Evolutionary conservation across 2,113 vertebrate genomes (phyloP).

Genomic region (Mirza zaza): DNA sequence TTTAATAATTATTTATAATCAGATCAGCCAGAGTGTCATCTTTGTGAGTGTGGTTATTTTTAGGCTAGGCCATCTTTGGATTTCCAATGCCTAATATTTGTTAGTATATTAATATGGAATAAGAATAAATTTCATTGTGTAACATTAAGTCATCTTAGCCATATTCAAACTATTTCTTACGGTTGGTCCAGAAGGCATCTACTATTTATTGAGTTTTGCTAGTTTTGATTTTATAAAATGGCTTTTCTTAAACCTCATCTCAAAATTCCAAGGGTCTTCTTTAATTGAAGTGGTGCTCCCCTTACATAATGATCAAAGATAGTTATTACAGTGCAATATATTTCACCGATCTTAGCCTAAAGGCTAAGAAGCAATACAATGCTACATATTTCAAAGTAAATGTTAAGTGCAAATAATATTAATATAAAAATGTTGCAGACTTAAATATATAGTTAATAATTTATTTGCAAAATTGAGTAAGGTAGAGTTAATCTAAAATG

Average conservation of each 20-base stretch:
- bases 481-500: background rate
- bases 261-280: background rate
- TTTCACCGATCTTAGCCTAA: background rate
- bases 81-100: background rate
- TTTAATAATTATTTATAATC: background rate
- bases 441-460: background rate
- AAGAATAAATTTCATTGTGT: background rate
- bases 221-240: slow-evolving; percentile 40
- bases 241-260: background rate
- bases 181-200: background rate
- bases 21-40: background rate
- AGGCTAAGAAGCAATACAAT: background rate
- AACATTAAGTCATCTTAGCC: background rate
- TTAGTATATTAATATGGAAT: background rate
- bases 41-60: background rate
- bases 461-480: background rate
- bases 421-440: background rate
- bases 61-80: background rate
- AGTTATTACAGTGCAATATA: background rate
- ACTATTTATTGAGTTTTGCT: background rate
- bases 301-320: background rate
- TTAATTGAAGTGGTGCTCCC: background rate
- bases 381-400: background rate
- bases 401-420: background rate
- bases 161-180: background rate